Evolutionary conservation across 2,888 invertebrate species (phyloP).

Genomic region (Hylaea fasciaria): DNA sequence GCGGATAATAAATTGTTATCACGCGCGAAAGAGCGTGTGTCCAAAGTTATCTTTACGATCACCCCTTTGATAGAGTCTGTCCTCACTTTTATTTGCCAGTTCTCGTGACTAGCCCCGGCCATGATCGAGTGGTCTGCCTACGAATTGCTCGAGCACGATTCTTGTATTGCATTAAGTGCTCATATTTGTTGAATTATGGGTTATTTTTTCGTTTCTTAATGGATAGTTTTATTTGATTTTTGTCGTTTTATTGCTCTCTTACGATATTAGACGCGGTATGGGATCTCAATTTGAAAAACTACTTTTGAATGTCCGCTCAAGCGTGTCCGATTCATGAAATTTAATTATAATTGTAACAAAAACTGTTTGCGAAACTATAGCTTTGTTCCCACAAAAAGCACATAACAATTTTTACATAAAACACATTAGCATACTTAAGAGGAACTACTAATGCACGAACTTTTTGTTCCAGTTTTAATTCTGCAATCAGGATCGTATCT

Average conservation of each 20-base stretch:
- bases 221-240: slow-evolving; percentile 36
- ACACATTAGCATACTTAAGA: slow-evolving; percentile 54
- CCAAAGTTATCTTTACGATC: slow-evolving; percentile 70
- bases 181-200: slow-evolving; percentile 52
- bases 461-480: slow-evolving; percentile 66
- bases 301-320: slow-evolving; percentile 9
- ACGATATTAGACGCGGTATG: slow-evolving; percentile 15
- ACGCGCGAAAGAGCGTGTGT: slow-evolving; percentile 19
- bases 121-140: slow-evolving; percentile 64
- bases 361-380: slow-evolving; percentile 27
- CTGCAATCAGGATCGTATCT: slow-evolving; percentile 68
- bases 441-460: slow-evolving; percentile 42
- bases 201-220: slow-evolving; percentile 38
- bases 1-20: not conserved
- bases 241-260: slow-evolving; percentile 27
- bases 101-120: slow-evolving; percentile 62
- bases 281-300: slow-evolving; percentile 16
- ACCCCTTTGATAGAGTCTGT: slow-evolving; percentile 82
- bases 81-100: slow-evolving; percentile 70
- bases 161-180: slow-evolving; percentile 61
- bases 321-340: slow-evolving; percentile 1
- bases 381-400: slow-evolving; percentile 30
- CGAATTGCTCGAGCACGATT: slow-evolving; percentile 66
- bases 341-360: slow-evolving; percentile 7
- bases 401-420: slow-evolving; percentile 44